These are phyloP conservation scores for Aplocera efformata DNA, from an alignment of 2,888 invertebrate species.

Conservation along the genomic window DNA sequence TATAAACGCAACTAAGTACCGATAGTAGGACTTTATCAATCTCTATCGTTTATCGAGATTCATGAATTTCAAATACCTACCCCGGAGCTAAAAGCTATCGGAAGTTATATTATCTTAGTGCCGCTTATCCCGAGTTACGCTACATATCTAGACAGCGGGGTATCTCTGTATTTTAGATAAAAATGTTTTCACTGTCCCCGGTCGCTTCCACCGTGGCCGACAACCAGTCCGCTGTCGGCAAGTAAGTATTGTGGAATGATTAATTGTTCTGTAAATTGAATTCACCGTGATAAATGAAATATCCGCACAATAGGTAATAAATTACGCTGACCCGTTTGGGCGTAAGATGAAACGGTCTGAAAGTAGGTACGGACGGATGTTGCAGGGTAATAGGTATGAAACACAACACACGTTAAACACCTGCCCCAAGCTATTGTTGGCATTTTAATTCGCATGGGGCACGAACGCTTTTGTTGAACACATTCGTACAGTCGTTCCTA, in stretches of 20 bases:
- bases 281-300: constrained; percentile 80
- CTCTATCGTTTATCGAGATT: constrained; percentile 3
- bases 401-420: constrained; percentile 66
- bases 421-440: constrained; percentile 56
- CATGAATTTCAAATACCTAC: constrained; percentile 10
- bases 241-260: constrained; percentile 78
- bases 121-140: background rate
- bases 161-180: constrained; percentile 32
- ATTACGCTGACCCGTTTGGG: constrained; percentile 76
- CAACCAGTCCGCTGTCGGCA: constrained; percentile 69
- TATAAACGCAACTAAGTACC: background rate
- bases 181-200: constrained; percentile 48
- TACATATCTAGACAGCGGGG: background rate
- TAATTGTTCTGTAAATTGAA: constrained; percentile 80
- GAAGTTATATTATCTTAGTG: background rate
- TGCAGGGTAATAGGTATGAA: constrained; percentile 63
- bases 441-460: constrained; percentile 50
- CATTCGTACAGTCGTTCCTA: constrained; percentile 8
- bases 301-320: constrained; percentile 80
- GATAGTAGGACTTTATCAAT: constrained; percentile 5
- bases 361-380: constrained; percentile 67
- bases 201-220: constrained; percentile 45
- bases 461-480: constrained; percentile 39
- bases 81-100: constrained; percentile 1
- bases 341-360: constrained; percentile 74